phyloP scores from a whole-genome alignment of 2,888 invertebrate genomes.

The Sacculina carcini region DNA sequence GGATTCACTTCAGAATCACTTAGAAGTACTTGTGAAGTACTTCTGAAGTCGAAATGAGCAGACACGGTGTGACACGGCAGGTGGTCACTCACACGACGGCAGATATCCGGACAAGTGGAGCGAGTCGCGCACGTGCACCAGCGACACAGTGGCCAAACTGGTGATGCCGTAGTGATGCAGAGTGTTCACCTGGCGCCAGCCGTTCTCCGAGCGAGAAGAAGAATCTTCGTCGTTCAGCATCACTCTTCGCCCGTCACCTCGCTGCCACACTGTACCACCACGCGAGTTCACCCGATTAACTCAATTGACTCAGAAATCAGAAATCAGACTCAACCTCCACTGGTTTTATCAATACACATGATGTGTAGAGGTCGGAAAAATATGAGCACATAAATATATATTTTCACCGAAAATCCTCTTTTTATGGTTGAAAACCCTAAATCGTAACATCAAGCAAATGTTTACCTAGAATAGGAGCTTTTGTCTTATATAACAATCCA shows the following conservation, averaged over 20 bases:
- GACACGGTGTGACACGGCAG: constrained; percentile 29
- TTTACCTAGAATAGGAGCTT: too few species aligned
- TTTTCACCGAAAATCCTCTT: too few species aligned
- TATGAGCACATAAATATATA: too few species aligned
- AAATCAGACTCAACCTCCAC: too few species aligned
- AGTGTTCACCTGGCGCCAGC: constrained; percentile 75
- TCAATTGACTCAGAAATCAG: too few species aligned
- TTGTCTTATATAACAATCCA: too few species aligned
- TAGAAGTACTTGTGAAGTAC: not conserved
- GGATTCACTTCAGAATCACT: too few species aligned
- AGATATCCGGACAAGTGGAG: constrained; percentile 64
- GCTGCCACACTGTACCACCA: constrained; percentile 60
- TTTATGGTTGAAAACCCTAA: too few species aligned
- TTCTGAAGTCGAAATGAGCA: not conserved
- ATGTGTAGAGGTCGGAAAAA: too few species aligned
- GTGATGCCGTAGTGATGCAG: constrained; percentile 79
- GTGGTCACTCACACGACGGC: constrained; percentile 77
- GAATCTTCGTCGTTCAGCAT: constrained; percentile 79
- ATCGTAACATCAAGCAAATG: too few species aligned
- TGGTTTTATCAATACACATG: too few species aligned
- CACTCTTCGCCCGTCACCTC: constrained; percentile 68
- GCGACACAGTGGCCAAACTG: constrained; percentile 72
- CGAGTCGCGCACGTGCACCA: constrained; percentile 29
- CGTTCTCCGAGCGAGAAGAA: constrained; percentile 49
- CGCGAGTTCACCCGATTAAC: too few species aligned